A percentile compares a stretch with the other conserved stretches of the same genome.
These are phyloP conservation scores for Premnoplex brunnescens DNA, from an alignment of 2,797 vertebrate genomes.

Conservation along the genomic window DNA sequence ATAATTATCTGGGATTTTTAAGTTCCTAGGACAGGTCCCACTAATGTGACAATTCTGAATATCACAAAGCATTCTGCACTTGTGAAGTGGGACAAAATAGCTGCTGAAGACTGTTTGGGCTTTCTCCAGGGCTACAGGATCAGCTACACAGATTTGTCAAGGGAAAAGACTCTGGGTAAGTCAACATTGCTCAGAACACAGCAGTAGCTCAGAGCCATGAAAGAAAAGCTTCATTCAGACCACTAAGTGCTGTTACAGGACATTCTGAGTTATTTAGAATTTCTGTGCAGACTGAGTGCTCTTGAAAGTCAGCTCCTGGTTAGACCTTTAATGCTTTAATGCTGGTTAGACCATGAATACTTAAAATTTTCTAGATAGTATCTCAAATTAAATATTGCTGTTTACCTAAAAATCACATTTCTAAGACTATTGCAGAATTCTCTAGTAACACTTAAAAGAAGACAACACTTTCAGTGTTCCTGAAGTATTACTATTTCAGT, in stretches of 20 bases:
- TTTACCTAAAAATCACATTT: not conserved
- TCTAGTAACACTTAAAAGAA: not conserved
- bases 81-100: conserved; percentile 81
- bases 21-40: conserved; percentile 81
- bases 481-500: not conserved
- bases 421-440: not conserved
- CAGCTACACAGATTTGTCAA: conserved; percentile 52
- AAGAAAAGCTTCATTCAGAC: not conserved
- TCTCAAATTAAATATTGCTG: not conserved
- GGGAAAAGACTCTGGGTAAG: conserved; percentile 17
- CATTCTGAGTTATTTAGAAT: not conserved
- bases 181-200: not conserved
- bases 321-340: not conserved
- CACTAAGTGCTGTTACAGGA: not conserved
- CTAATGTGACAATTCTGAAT: conserved; percentile 74
- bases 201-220: not conserved
- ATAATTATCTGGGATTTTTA: not conserved
- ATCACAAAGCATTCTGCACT: conserved; percentile 71
- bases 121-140: conserved; percentile 84
- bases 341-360: not conserved
- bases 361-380: not conserved
- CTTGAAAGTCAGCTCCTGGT: not conserved
- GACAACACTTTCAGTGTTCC: not conserved
- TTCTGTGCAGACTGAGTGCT: not conserved
- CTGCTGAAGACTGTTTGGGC: conserved; percentile 77